Conservation (phyloP, 2,113 vertebrate species). For the Gnathonemus longibarbis region DNA sequence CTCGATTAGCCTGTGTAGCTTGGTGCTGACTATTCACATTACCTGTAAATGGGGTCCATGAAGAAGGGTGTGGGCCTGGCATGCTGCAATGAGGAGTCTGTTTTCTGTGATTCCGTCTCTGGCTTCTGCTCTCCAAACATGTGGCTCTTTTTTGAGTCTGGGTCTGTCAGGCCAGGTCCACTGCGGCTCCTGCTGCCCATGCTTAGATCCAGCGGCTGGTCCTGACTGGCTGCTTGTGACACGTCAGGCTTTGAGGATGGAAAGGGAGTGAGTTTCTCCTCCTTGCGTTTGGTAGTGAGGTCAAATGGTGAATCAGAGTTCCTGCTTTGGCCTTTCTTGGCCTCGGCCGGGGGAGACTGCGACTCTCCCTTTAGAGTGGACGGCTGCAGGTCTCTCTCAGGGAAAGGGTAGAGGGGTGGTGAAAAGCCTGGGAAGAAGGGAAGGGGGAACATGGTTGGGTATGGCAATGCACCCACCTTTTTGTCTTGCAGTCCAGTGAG, state of each 20-base stretch:
- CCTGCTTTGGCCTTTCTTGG: conserved; percentile 79
- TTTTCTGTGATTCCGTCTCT: conserved; percentile 64
- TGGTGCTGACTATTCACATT: conserved; percentile 51
- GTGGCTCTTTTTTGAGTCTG: conserved; percentile 67
- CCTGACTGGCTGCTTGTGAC: conserved; percentile 66
- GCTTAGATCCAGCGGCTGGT: conserved; percentile 92
- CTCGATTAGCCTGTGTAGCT: neutral
- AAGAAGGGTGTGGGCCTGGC: conserved; percentile 95
- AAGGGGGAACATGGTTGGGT: conserved; percentile 96
- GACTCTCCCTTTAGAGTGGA: conserved; percentile 78
- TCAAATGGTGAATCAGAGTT: conserved; percentile 87
- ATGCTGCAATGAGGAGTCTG: conserved; percentile 84
- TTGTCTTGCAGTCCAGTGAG: conserved; percentile 92
- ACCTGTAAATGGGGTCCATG: conserved; percentile 99
- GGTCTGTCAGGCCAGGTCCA: conserved; percentile 60
- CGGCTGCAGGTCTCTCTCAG: conserved; percentile 85
- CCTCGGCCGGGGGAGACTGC: conserved; percentile 71
- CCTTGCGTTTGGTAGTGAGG: conserved; percentile 87
- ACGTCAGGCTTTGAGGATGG: conserved; percentile 65
- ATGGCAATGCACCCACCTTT: conserved; percentile 87
- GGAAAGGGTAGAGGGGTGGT: conserved; percentile 93
- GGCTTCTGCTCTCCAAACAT: conserved; percentile 78
- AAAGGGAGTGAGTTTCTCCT: conserved; percentile 70
- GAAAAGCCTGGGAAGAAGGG: conserved; percentile 98
- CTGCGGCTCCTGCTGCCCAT: conserved; percentile 81